A percentile compares a stretch with the other conserved stretches of the same genome.
Conservation (phyloP, 2,797 vertebrate species). For the Chiloscyllium punctatum region DNA sequence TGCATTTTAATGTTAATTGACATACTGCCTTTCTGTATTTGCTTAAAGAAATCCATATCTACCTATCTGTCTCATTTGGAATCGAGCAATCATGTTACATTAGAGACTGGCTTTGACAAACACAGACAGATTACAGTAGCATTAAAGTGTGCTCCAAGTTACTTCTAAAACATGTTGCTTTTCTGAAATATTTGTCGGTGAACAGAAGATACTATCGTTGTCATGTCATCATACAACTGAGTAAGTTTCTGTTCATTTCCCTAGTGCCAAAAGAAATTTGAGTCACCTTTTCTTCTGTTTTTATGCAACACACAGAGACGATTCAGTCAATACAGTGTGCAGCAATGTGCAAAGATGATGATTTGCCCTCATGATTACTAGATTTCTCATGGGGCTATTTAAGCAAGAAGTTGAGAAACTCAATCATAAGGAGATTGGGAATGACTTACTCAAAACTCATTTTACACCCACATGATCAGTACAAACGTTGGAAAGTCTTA, state of each 20-base stretch:
- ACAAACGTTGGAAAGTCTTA: too few species aligned
- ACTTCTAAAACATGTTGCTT: not conserved
- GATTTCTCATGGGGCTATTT: not conserved
- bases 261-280: not conserved
- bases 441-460: not conserved
- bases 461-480: not conserved
- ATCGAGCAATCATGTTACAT: not conserved
- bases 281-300: not conserved
- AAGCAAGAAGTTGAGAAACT: not conserved
- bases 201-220: too few species aligned
- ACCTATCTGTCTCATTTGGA: conserved; percentile 6
- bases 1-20: conserved; percentile 4
- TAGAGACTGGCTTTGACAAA: not conserved
- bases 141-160: conserved; percentile 19
- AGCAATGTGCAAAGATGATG: not conserved
- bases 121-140: not conserved
- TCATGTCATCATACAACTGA: not conserved
- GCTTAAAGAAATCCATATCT: conserved; percentile 3
- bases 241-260: conserved; percentile 25
- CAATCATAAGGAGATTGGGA: not conserved
- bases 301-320: not conserved
- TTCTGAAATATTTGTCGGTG: not conserved
- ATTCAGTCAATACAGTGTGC: not conserved
- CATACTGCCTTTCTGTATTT: not conserved
- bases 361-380: not conserved